A percentile compares a stretch with the other conserved stretches of the same genome.
These are phyloP conservation scores for Lophius piscatorius DNA, from an alignment of 2,113 vertebrate genomes.

Conservation along the genomic window DNA sequence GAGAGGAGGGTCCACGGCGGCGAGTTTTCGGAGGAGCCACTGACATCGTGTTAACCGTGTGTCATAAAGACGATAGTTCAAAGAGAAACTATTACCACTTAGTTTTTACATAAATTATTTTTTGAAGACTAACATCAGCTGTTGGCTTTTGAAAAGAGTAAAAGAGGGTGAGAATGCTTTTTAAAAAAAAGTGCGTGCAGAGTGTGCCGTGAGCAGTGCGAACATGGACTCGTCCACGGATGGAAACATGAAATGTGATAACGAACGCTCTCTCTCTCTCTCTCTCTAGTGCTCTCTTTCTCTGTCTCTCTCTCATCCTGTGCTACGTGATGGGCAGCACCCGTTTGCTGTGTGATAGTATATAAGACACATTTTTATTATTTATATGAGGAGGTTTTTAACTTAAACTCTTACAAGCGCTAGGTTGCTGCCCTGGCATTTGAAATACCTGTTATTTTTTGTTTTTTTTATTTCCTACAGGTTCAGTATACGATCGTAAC, in stretches of 20 bases:
- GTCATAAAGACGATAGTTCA: conserved; percentile 72
- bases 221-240: conserved; percentile 58
- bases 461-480: conserved; percentile 68
- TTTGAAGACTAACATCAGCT: conserved; percentile 81
- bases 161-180: conserved; percentile 73
- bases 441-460: conserved; percentile 55
- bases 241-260: conserved; percentile 67
- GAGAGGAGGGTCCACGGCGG: conserved; percentile 45
- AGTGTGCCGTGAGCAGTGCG: conserved; percentile 60
- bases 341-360: conserved; percentile 78
- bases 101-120: conserved; percentile 86
- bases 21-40: conserved; percentile 66
- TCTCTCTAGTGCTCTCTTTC: no score
- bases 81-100: conserved; percentile 81
- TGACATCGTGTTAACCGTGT: conserved; percentile 66
- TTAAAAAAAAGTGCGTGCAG: conserved; percentile 64
- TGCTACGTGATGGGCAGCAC: conserved; percentile 73
- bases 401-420: conserved; percentile 78
- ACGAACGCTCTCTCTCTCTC: conserved; percentile 44
- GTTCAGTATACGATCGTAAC: conserved; percentile 75
- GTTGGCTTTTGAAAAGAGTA: conserved; percentile 73
- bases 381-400: conserved; percentile 86
- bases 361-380: conserved; percentile 85
- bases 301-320: conserved; percentile 63
- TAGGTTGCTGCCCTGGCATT: conserved; percentile 76